Percentiles rank a stretch among this genome's conserved stretches.
phyloP scores from a whole-genome alignment of 2,113 vertebrate genomes.

The Merops nubicus region DNA sequence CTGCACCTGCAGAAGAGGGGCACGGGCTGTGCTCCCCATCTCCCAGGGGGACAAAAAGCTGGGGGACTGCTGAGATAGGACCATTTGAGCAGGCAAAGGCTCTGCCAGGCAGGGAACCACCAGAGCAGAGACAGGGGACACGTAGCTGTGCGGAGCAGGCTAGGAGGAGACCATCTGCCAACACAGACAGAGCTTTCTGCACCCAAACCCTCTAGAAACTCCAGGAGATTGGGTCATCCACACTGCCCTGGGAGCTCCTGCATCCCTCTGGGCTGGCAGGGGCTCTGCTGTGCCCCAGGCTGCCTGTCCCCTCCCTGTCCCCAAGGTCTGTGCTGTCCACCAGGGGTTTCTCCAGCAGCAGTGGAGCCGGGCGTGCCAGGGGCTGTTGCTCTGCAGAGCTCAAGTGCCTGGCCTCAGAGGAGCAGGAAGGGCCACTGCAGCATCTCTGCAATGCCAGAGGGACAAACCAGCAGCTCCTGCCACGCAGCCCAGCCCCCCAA shows the following conservation, averaged over 20 bases:
- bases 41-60: neutral
- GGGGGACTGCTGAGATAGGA: fast-evolving
- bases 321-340: neutral
- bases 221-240: neutral
- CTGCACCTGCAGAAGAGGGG: fast-evolving
- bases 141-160: fast-evolving
- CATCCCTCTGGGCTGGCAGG: neutral
- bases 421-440: fast-evolving
- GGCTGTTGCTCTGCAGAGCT: neutral
- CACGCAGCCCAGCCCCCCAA: neutral
- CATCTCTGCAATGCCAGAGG: fast-evolving
- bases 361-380: fast-evolving
- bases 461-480: fast-evolving
- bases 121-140: neutral
- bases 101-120: neutral
- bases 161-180: neutral
- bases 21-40: neutral
- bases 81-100: fast-evolving
- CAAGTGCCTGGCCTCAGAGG: fast-evolving
- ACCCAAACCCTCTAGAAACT: neutral
- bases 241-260: neutral
- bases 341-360: neutral
- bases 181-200: fast-evolving
- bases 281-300: fast-evolving
- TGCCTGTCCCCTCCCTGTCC: neutral